Conservation (phyloP, 1,140 invertebrate genomes). For the Propsilocerus akamusi region DNA sequence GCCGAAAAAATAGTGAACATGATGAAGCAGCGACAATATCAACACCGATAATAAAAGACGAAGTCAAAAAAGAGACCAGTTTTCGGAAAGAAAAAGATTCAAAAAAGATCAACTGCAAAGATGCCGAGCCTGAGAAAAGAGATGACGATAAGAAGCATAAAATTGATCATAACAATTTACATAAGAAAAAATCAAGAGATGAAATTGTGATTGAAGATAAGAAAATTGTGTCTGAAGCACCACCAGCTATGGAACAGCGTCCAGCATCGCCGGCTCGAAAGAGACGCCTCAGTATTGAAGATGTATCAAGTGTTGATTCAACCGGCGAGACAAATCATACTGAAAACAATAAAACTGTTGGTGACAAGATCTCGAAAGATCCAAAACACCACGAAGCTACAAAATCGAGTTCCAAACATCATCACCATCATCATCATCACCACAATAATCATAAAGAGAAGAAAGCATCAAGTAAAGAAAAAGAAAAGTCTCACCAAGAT, state of each 20-base stretch:
- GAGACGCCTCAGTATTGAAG: background rate
- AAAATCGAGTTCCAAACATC: slow-evolving; percentile 26
- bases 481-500: slow-evolving; percentile 30
- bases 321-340: slow-evolving; percentile 27
- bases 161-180: no score
- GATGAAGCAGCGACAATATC: background rate
- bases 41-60: background rate
- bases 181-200: background rate
- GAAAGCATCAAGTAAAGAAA: slow-evolving; percentile 29
- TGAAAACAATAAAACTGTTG: slow-evolving; percentile 32
- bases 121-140: background rate
- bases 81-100: background rate
- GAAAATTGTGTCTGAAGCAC: background rate
- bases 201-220: background rate
- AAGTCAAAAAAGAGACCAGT: background rate
- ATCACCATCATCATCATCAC: slow-evolving; percentile 26
- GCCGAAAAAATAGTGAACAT: slow-evolving; percentile 7
- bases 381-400: slow-evolving; percentile 23
- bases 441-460: slow-evolving; percentile 28
- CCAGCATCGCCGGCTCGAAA: slow-evolving; percentile 10
- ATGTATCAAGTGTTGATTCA: background rate
- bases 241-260: background rate
- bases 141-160: slow-evolving; percentile 8
- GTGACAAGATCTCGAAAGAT: slow-evolving; percentile 29
- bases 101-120: background rate